A percentile compares a stretch with the other conserved stretches of the same genome.
These are phyloP conservation scores for Boloria selene DNA, from an alignment of 2,888 invertebrate genomes.

Conservation along the genomic window DNA sequence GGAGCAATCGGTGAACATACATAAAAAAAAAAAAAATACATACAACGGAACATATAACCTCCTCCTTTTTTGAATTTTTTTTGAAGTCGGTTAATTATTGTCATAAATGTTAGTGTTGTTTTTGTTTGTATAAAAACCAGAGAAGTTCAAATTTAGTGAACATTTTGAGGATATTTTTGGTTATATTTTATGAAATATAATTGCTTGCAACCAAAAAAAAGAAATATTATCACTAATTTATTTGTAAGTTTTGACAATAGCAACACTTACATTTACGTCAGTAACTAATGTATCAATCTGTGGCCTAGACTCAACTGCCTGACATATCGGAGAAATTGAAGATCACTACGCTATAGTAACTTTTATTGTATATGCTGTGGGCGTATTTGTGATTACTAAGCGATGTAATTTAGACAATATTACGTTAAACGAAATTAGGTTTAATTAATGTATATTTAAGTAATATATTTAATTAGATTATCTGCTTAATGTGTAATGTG, in stretches of 20 bases:
- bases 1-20: no score
- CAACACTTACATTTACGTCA: conserved; percentile 25
- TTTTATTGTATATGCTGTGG: conserved; percentile 68
- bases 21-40: no score
- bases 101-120: conserved; percentile 42
- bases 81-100: no score
- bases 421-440: conserved; percentile 58
- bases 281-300: conserved; percentile 49
- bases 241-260: neutral
- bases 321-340: conserved; percentile 70
- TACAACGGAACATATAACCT: no score
- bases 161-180: no score
- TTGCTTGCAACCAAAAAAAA: neutral
- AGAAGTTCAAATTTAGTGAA: neutral
- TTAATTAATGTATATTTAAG: conserved; percentile 30
- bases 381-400: conserved; percentile 56
- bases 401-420: conserved; percentile 77
- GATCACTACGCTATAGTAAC: conserved; percentile 67
- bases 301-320: conserved; percentile 73
- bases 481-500: conserved; percentile 35
- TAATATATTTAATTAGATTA: conserved; percentile 37
- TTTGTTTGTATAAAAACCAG: neutral
- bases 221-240: no score
- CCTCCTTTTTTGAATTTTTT: no score
- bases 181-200: no score